These are phyloP conservation scores for Propsilocerus akamusi DNA, from an alignment of 1,140 invertebrate species.

Conservation along the genomic window DNA sequence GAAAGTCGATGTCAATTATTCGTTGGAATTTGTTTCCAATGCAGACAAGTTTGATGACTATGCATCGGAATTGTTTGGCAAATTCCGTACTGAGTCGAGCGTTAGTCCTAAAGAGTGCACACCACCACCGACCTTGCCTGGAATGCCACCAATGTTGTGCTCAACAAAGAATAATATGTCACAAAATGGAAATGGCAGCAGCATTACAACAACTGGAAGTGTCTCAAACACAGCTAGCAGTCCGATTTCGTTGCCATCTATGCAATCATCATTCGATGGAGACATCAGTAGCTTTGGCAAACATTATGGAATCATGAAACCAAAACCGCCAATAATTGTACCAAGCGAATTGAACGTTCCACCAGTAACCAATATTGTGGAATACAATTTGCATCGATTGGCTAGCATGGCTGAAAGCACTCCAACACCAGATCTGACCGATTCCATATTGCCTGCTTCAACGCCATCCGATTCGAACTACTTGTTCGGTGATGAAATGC, in stretches of 20 bases:
- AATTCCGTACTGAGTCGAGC: constrained; percentile 40
- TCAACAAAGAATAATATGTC: constrained; percentile 8
- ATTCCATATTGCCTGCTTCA: constrained; percentile 24
- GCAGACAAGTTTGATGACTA: constrained; percentile 55
- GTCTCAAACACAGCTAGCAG: constrained; percentile 34
- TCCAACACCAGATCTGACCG: constrained; percentile 22
- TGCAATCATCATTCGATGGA: constrained; percentile 63
- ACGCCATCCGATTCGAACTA: constrained; percentile 37
- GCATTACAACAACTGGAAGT: constrained; percentile 6
- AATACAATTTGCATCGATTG: constrained; percentile 65
- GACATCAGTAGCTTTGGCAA: constrained; percentile 22
- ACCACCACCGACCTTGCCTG: constrained; percentile 12
- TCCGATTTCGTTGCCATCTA: constrained; percentile 43
- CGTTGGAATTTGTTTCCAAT: constrained; percentile 67
- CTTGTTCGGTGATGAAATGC: constrained; percentile 50
- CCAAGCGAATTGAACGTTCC: constrained; percentile 7
- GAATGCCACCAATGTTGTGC: constrained; percentile 10
- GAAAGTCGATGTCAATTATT: constrained; percentile 54
- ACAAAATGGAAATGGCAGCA: constrained; percentile 6
- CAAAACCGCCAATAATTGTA: constrained; percentile 10
- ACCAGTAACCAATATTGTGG: constrained; percentile 47
- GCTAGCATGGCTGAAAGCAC: constrained; percentile 55
- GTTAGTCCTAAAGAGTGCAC: constrained; percentile 14
- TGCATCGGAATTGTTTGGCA: constrained; percentile 48
- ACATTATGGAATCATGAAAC: constrained; percentile 22